A percentile compares a stretch with the other conserved stretches of the same genome.
Evolutionary conservation across 2,888 invertebrate species (phyloP).

Genomic region (Biston stratarius): DNA sequence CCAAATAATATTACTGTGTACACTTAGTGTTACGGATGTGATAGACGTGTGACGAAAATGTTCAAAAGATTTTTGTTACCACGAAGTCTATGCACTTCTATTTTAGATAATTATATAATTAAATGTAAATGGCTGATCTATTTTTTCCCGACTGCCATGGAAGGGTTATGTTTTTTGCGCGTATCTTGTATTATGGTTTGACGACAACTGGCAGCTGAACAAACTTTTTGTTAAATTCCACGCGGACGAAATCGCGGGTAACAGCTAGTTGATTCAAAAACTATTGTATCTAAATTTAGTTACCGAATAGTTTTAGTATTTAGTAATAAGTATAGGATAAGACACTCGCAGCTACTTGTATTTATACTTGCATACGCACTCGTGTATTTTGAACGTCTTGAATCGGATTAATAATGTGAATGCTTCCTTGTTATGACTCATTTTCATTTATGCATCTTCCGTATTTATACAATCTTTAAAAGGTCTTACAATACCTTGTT

Average conservation of each 20-base stretch:
- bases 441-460: slow-evolving; percentile 2
- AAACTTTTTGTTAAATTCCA: too few relatives aligned
- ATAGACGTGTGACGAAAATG: neutral
- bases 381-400: neutral
- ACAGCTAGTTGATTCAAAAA: too few relatives aligned
- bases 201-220: too few relatives aligned
- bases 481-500: neutral
- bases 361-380: too few relatives aligned
- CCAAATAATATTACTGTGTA: neutral
- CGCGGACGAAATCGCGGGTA: too few relatives aligned
- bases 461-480: neutral
- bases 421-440: slow-evolving; percentile 7
- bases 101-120: neutral
- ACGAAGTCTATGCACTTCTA: neutral
- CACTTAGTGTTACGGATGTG: neutral
- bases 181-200: too few relatives aligned
- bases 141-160: too few relatives aligned
- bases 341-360: too few relatives aligned
- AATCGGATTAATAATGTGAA: neutral
- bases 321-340: too few relatives aligned
- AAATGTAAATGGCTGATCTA: neutral
- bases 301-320: too few relatives aligned
- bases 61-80: neutral
- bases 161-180: too few relatives aligned
- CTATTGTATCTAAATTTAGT: too few relatives aligned